A percentile compares a stretch with the other conserved stretches of the same genome.
phyloP scores from a whole-genome alignment of 2,113 vertebrate genomes.

The Misgurnus anguillicaudatus region DNA sequence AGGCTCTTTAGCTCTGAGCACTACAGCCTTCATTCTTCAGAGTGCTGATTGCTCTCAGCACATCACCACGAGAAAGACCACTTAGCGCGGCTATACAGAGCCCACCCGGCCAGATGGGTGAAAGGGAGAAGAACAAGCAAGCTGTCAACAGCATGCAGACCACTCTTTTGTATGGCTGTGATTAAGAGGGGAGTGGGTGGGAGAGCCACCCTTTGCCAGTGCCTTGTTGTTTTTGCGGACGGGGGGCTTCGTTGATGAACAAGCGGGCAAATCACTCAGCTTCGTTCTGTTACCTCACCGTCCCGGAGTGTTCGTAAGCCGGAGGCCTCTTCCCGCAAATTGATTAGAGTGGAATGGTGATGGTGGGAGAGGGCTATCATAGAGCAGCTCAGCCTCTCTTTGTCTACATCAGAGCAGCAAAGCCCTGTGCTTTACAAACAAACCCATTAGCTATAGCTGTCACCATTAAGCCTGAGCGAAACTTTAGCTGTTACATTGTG shows the following conservation, averaged over 20 bases:
- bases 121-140: slow-evolving; percentile 66
- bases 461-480: slow-evolving; percentile 26
- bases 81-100: slow-evolving; percentile 62
- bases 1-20: slow-evolving; percentile 28
- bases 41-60: slow-evolving; percentile 48
- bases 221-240: slow-evolving; percentile 61
- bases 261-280: slow-evolving; percentile 62
- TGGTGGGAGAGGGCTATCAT: slow-evolving; percentile 54
- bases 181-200: slow-evolving; percentile 67
- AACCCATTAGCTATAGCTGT: slow-evolving; percentile 69
- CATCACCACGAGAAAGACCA: slow-evolving; percentile 58
- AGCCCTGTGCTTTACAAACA: slow-evolving; percentile 56
- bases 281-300: slow-evolving; percentile 26
- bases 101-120: slow-evolving; percentile 55
- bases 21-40: slow-evolving; percentile 13
- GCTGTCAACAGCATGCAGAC: slow-evolving; percentile 60
- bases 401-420: slow-evolving; percentile 45
- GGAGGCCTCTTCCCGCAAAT: slow-evolving; percentile 30
- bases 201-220: slow-evolving; percentile 52
- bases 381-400: slow-evolving; percentile 61
- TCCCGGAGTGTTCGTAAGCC: not conserved
- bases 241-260: slow-evolving; percentile 39
- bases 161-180: slow-evolving; percentile 60
- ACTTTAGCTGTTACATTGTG: not conserved
- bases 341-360: slow-evolving; percentile 9